Percentiles rank a stretch among this genome's conserved stretches.
These are phyloP conservation scores for Luperina nickerlii DNA, from an alignment of 2,888 invertebrate genomes.

Conservation along the genomic window DNA sequence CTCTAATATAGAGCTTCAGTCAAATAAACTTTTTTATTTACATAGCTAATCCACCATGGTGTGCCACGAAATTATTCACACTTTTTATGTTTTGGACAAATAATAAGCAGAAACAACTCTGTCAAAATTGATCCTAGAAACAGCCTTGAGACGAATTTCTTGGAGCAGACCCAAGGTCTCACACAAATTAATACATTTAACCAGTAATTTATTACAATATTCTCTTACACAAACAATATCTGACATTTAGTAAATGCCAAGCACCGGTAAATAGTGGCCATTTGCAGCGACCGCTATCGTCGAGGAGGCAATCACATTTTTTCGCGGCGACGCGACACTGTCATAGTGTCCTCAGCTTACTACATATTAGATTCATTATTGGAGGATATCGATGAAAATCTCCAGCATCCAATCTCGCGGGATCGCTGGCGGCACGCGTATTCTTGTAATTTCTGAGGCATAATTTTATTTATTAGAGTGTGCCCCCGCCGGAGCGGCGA, in stretches of 20 bases:
- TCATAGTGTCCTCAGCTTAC: constrained; percentile 79
- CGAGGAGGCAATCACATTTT: constrained; percentile 74
- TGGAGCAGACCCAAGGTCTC: constrained; percentile 64
- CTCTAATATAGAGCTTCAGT: constrained; percentile 61
- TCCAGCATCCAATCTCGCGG: constrained; percentile 88
- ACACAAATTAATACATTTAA: constrained; percentile 64
- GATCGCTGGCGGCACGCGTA: constrained; percentile 85
- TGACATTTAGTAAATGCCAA: constrained; percentile 63
- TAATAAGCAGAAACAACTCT: constrained; percentile 29
- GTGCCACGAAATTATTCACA: constrained; percentile 33
- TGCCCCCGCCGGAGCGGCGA: constrained; percentile 84
- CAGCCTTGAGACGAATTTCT: constrained; percentile 48
- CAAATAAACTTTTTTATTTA: constrained; percentile 58
- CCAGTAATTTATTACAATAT: constrained; percentile 62
- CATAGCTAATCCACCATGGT: constrained; percentile 50
- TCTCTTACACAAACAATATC: constrained; percentile 61
- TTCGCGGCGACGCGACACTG: constrained; percentile 72
- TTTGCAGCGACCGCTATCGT: constrained; percentile 63
- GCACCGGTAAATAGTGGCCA: constrained; percentile 61
- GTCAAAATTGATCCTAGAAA: constrained; percentile 28
- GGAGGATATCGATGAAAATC: constrained; percentile 87
- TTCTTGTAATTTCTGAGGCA: constrained; percentile 90
- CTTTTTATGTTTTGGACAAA: constrained; percentile 15
- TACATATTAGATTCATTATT: constrained; percentile 88
- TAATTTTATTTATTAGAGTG: constrained; percentile 90